Evolutionary conservation across 2,797 vertebrate genomes (phyloP).

Genomic region (Diglossa cyanea): DNA sequence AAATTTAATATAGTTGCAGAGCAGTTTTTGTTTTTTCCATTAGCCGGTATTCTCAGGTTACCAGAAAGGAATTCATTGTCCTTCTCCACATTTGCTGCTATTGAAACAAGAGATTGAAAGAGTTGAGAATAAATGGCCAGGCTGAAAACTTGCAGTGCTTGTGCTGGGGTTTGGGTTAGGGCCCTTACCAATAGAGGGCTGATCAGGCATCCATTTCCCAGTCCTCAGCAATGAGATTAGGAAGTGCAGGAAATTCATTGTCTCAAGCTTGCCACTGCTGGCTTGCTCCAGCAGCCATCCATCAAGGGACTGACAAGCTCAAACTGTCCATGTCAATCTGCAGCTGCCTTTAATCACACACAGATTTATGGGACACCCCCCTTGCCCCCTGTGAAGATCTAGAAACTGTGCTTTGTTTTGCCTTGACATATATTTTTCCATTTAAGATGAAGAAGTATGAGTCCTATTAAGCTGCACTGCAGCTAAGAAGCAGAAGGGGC

Average conservation of each 20-base stretch:
- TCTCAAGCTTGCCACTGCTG: not conserved
- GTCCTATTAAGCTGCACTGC: not conserved
- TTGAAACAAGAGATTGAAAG: constrained; percentile 16
- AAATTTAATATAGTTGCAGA: constrained; percentile 41
- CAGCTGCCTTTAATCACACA: constrained; percentile 38
- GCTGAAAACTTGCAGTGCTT: not conserved
- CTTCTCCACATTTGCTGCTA: not conserved
- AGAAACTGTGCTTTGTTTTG: constrained; percentile 53
- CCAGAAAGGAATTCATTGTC: constrained; percentile 44
- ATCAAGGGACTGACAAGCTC: not conserved
- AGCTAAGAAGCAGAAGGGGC: constrained; percentile 8
- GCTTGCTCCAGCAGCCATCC: not conserved
- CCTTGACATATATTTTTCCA: constrained; percentile 63
- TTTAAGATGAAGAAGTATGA: constrained; percentile 40
- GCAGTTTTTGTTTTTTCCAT: constrained; percentile 53
- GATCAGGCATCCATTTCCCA: not conserved
- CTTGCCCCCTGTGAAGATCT: not conserved
- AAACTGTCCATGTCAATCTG: not conserved
- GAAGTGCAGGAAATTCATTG: constrained; percentile 16
- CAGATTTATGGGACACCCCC: constrained; percentile 39
- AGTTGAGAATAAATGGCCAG: not conserved
- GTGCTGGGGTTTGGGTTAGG: not conserved
- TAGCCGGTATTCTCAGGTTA: constrained; percentile 59
- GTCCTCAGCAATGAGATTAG: not conserved
- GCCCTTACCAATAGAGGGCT: not conserved